phyloP scores from a whole-genome alignment of 2,888 invertebrate species.

The Caenorhabditis sp. region DNA sequence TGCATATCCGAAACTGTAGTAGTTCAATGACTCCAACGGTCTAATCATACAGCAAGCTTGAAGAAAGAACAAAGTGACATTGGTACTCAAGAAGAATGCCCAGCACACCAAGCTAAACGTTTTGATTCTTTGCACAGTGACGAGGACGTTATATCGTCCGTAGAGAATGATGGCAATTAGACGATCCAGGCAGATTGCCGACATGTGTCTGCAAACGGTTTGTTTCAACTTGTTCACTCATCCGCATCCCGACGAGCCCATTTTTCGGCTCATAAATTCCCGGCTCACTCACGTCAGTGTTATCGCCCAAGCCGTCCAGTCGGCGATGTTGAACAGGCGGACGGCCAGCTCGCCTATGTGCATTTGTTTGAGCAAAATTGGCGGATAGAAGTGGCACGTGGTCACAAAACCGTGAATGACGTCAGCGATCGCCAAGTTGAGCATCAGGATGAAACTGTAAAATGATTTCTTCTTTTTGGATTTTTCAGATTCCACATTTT shows the following conservation, averaged over 20 bases:
- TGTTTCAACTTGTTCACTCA: conserved; percentile 7
- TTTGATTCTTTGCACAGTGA: conserved; percentile 74
- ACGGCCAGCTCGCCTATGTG: conserved; percentile 77
- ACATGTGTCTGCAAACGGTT: conserved; percentile 78
- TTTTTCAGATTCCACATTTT: not conserved
- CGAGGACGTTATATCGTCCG: conserved; percentile 79
- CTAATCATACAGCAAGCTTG: conserved; percentile 82
- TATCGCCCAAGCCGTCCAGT: conserved; percentile 83
- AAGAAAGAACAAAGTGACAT: conserved; percentile 76
- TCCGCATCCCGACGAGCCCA: not conserved
- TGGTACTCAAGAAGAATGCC: conserved; percentile 77
- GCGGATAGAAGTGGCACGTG: conserved; percentile 82
- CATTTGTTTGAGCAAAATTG: conserved; percentile 77
- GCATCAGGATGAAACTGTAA: conserved; percentile 82
- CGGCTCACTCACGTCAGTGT: conserved; percentile 78
- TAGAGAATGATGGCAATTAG: conserved; percentile 82
- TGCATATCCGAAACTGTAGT: conserved; percentile 81
- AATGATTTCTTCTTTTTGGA: not conserved
- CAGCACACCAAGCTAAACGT: conserved; percentile 78
- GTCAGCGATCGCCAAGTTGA: conserved; percentile 82
- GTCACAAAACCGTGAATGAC: conserved; percentile 82
- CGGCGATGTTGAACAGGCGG: conserved; percentile 82
- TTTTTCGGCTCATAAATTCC: conserved; percentile 46
- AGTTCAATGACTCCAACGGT: conserved; percentile 78
- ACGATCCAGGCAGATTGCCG: conserved; percentile 83